Evolutionary conservation across 2,797 vertebrate species (phyloP).

Genomic region (Molossus alvarezi): DNA sequence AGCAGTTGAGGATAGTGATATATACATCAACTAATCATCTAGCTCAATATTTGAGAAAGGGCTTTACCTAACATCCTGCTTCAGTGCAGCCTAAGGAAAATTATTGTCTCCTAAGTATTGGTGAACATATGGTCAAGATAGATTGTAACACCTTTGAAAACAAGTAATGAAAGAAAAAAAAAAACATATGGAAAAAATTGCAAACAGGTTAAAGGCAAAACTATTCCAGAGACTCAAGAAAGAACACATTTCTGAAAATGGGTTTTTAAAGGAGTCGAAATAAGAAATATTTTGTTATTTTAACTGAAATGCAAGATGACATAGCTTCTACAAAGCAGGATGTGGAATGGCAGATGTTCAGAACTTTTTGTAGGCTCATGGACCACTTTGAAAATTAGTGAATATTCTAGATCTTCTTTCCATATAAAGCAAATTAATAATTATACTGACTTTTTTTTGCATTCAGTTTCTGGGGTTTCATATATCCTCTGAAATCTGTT

Average conservation of each 20-base stretch:
- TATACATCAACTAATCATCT: not conserved
- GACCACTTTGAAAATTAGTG: not conserved
- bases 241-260: conserved; percentile 43
- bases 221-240: conserved; percentile 1
- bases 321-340: not conserved
- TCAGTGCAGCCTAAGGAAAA: not conserved
- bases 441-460: not conserved
- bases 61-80: not conserved
- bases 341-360: not conserved
- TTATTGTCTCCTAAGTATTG: not conserved
- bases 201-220: conserved; percentile 1
- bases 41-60: not conserved
- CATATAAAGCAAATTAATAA: conserved; percentile 48
- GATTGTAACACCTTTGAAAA: conserved; percentile 32
- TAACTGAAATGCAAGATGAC: not conserved
- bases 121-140: not conserved
- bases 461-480: not conserved
- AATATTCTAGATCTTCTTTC: not conserved
- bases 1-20: not conserved
- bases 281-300: conserved; percentile 34
- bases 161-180: conserved; percentile 27
- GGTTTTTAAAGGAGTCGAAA: not conserved
- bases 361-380: not conserved
- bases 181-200: not conserved
- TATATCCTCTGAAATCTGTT: not conserved